Evolutionary conservation across 2,797 vertebrate genomes (phyloP), one percentile per base, ranked within the genome.

Genomic region (Poliocrania exsul): DNA sequence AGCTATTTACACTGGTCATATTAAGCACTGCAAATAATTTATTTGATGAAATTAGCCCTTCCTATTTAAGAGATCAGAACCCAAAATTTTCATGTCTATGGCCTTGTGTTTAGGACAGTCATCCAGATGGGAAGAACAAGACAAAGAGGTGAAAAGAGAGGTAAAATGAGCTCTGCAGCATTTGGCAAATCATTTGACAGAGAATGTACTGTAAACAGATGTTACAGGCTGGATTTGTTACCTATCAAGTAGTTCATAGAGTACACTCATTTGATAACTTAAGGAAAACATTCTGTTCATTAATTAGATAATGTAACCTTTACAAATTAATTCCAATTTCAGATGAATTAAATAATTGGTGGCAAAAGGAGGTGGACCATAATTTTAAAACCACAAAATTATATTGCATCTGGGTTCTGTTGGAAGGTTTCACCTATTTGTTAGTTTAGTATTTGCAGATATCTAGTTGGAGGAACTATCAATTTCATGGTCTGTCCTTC

Each of bases 41-140:
- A 78, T 83, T 84, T 88, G n/a, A 51, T 82, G 50, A 90, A 93
- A 93, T 95, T 82, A 93, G 38, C 35, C 38, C 65, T 81, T 86
- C 71, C 60, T 64, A 21, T 70, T 90, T 77, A 77, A 74, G 56
- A 88, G 7, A 64, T 69, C 57, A 40, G 77, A 88, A 81, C 35
- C 33, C 3, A 51, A 57, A 72, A 29, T 8, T 35, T 81, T 70
- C 5, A 29, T 16, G 16, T 81, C 75, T 67, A n/a, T 47, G 57
- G 26, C 19, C 81, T 67, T 82, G 13, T 67, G 21, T 70, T 93
- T 71, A 80, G 53, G 64, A 67, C 16, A 46, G 23, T 82, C 29
- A 92, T 7, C 12, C 69, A 78, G 57, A 85, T 82, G 26, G 40
- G 13, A 87, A 70, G 35, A 42, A 62, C 7, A 29, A 38, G 33